These are phyloP conservation scores for Cerastoderma edule DNA, from an alignment of 2,888 invertebrate genomes.

Conservation along the genomic window DNA sequence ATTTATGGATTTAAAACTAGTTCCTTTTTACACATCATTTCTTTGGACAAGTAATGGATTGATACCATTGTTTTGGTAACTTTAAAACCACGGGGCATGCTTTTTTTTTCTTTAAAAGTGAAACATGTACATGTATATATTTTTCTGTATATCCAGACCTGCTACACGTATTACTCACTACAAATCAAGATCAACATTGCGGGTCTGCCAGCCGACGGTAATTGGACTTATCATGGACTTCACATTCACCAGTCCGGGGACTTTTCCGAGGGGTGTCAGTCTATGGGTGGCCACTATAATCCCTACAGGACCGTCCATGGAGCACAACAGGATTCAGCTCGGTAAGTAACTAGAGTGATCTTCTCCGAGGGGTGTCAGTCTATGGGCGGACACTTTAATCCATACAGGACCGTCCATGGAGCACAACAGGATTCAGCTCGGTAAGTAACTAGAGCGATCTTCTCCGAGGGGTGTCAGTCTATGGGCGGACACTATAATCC, in stretches of 20 bases:
- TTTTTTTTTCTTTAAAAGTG: background rate
- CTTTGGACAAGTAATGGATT: background rate
- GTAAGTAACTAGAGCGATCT: too few relatives aligned
- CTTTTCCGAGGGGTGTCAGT: slow-evolving; percentile 53
- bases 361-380: too few relatives aligned
- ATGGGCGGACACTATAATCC: too few relatives aligned
- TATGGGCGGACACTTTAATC: too few relatives aligned
- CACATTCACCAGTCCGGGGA: slow-evolving; percentile 53
- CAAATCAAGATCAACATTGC: slow-evolving; percentile 46
- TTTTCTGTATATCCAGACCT: slow-evolving; percentile 41
- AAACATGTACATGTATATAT: background rate
- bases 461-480: too few relatives aligned
- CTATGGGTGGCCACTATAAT: slow-evolving; percentile 55
- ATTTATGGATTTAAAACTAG: background rate
- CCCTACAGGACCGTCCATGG: slow-evolving; percentile 45
- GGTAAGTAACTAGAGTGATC: slow-evolving; percentile 40
- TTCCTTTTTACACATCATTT: background rate
- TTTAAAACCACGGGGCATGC: background rate
- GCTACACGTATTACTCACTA: slow-evolving; percentile 42
- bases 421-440: too few relatives aligned
- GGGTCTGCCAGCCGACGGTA: slow-evolving; percentile 49
- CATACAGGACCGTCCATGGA: too few relatives aligned
- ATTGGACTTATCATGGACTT: slow-evolving; percentile 57
- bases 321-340: slow-evolving; percentile 32
- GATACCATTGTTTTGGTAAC: background rate